phyloP scores from a whole-genome alignment of 2,113 vertebrate genomes.

The Tursiops truncatus region DNA sequence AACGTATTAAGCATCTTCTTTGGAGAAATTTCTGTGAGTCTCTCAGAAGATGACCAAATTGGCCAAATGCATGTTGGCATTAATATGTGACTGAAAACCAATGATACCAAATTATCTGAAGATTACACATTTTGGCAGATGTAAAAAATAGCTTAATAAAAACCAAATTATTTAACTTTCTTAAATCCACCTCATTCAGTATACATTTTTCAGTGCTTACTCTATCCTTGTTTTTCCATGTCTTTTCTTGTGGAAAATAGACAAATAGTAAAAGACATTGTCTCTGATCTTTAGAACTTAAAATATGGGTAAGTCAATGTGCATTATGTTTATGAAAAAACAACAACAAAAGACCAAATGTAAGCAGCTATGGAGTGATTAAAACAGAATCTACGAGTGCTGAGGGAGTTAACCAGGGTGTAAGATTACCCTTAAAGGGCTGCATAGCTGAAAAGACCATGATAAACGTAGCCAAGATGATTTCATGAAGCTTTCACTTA shows the following conservation, averaged over 20 bases:
- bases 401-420: rapidly evolving
- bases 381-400: background rate
- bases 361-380: background rate
- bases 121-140: background rate
- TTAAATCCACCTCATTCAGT: background rate
- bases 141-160: background rate
- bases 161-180: background rate
- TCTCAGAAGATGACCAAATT: background rate
- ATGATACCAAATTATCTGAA: background rate
- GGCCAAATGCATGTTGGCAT: background rate
- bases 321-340: background rate
- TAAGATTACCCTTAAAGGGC: background rate
- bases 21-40: background rate
- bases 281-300: background rate
- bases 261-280: background rate
- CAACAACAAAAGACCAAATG: background rate
- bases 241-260: background rate
- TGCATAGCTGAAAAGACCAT: background rate
- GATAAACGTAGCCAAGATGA: background rate
- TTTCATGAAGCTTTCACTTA: background rate
- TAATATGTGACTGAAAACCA: background rate
- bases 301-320: background rate
- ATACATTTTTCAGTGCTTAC: background rate
- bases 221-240: background rate
- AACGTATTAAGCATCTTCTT: conserved; percentile 17